Base-by-base conservation (phyloP, 2,888 invertebrate genomes). In the Drosophila monieri region DNA sequence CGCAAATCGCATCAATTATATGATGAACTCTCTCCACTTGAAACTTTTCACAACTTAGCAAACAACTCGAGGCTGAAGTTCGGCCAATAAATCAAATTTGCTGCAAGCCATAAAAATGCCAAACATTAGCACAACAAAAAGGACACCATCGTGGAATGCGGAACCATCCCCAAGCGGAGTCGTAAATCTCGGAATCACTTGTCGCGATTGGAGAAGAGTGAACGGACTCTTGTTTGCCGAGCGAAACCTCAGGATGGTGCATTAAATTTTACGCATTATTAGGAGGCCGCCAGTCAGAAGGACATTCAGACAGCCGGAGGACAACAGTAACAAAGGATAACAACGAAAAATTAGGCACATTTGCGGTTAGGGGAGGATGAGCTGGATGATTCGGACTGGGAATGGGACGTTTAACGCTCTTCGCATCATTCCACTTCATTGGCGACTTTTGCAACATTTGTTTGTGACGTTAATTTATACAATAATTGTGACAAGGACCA, bases 361-460 rank as follows among this genome's bases (percentile, higher is more conserved):
- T 86, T 88, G 79, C 69, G 79, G 76, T 64, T 74, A 35, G 52
- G 39, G 39, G 53, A 43, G 60, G 59, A 53, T 53, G 59, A 14
- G 32, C 15, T 23, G 14, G 37, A n/a, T 18, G 21, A 12, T 30
- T 14, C 18, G 25, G 0, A 27, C 27, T 12, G 58, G 52, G 25
- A 35, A 32, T 51, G 68, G 46, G 41, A 61, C 39, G 64, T 55
- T 58, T 61, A 61, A 59, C 54, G 60, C 57, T 62, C 52, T 55
- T 66, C 78, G 76, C 78, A 81, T 88, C 87, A 89, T 91, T 91
- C 91, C 91, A 90, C 89, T 90, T 91, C 91, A 91, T 91, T 91
- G 91, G 90, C 88, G 90, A 88, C 90, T 90, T 91, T 91, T 89
- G 91, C 89, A 91, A 91, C 91, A 91, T 91, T 91, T 91, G 91